Evolutionary conservation across 2,888 invertebrate species (phyloP), one percentile per base, ranked within the genome.

Genomic region (Athalia circularis): DNA sequence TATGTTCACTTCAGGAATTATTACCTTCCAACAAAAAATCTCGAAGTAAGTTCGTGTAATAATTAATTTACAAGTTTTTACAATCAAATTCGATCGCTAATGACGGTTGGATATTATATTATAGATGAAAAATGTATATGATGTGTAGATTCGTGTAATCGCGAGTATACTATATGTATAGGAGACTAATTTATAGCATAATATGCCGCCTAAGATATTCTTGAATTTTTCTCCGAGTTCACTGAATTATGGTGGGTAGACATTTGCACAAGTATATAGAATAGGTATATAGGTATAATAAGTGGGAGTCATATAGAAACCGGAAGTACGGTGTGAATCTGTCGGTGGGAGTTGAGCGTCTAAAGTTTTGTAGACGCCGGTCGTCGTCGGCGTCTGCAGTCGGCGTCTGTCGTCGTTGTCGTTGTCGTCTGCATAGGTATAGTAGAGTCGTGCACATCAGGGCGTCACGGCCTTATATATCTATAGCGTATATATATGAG

Each of bases 251-350:
- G 45, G 29, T 29, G 0, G 29, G 29, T 29, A 29, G 29, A 29
- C 29, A 29, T 29, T 29, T 29, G 29, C 2, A 29, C 2, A 29
- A 29, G 29, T 29, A 29, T 29, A 29, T 29, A 29, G 29, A 29
- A 29, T 75, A 57, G 61, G 78, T 77, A 75, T 62, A 65, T 80
- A 47, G 67, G 70, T 64, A 68, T 29, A 29, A 29, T 68, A 68
- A 59, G 59, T 72, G 5, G 9, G 57, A 29, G 75, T n/a, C 15
- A 75, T 50, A 75, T 59, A 64, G 77, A 62, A 81, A 82, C 87
- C 86, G 87, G 87, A 87, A 87, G 84, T 81, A 85, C 85, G 87
- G 81, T 82, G 82, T 83, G 83, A 82, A 83, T 80, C 80, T 78
- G 80, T 80, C 79, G 79, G 82, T 80, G 82, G 47, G 61, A 75